phyloP scores from a whole-genome alignment of 2,797 vertebrate genomes.

The Eulemur rubriventer region DNA sequence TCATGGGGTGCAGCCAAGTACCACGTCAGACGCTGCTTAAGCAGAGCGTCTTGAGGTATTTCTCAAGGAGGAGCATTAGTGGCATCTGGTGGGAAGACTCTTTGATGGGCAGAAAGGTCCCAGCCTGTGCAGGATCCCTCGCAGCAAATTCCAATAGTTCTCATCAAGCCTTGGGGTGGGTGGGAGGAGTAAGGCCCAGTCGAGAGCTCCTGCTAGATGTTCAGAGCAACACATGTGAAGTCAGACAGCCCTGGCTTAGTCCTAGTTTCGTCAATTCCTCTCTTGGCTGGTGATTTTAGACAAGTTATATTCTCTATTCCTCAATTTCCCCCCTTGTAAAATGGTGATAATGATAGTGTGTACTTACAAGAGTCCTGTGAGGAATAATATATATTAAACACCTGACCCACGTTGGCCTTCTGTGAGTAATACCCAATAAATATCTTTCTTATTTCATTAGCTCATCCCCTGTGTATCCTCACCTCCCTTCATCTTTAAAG shows the following conservation, averaged over 20 bases:
- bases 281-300: background rate
- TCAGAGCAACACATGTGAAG: background rate
- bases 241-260: background rate
- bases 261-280: background rate
- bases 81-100: background rate
- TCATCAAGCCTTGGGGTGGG: background rate
- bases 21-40: background rate
- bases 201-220: background rate
- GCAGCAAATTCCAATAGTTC: background rate
- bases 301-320: background rate
- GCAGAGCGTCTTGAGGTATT: background rate
- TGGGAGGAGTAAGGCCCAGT: fast-evolving
- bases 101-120: background rate
- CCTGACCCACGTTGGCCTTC: background rate
- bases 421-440: background rate
- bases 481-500: background rate
- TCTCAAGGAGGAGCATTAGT: background rate
- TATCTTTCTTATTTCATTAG: background rate
- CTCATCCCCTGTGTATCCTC: background rate
- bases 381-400: background rate
- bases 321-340: background rate
- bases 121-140: background rate
- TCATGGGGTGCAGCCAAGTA: background rate
- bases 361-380: background rate
- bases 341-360: background rate